Base-by-base conservation (phyloP, 2,113 vertebrate genomes). In the Thymallus thymallus region DNA sequence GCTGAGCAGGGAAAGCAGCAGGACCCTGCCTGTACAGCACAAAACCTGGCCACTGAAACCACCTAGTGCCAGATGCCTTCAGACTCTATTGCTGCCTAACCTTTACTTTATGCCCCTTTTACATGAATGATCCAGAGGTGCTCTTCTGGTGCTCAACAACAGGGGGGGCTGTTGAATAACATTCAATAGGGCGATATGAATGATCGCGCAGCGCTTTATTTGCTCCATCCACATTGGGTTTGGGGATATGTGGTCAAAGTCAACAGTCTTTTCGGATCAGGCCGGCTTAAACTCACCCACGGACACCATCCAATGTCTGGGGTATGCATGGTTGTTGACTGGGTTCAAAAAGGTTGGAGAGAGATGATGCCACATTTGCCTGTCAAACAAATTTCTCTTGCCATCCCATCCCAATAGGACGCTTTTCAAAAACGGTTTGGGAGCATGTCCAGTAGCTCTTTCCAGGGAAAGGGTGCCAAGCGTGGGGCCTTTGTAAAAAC, bases 161-260 rank as follows among this genome's bases (percentile, higher is more conserved):
- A 91, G 90, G 85, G 87, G 88, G 90, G 85, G 80, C 83, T 82
- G 73, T 85, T 80, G 80, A 10, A 80, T 62, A 41, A 81, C 65
- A 66, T 46, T 29, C 68, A 72, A 32, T 41, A 41, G 7, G 10
- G 35, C 35, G 35, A 41, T 7, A 75, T 61, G 68, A 58, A 58
- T 2, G 12, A 56, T 20, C 46, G 64, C 70, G 61, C 45, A 32
- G 29, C 3, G 18, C 22, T 20, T 23, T 12, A 35, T 56, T 74
- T 62, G 32, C n/a, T 18, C 32, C 58, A 56, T 60, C 56, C 18
- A 60, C 16, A 60, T 22, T 14, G 18, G 29, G 18, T 62, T 62
- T 48, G 9, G 41, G 62, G n/a, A n/a, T 61, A 23, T 9, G 4
- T 29, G 24, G 62, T 61, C 60, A 61, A 61, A 61, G 60, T 4